Evolutionary conservation across 1,140 invertebrate species (phyloP).

Genomic region (Aphelenchoides besseyi): DNA sequence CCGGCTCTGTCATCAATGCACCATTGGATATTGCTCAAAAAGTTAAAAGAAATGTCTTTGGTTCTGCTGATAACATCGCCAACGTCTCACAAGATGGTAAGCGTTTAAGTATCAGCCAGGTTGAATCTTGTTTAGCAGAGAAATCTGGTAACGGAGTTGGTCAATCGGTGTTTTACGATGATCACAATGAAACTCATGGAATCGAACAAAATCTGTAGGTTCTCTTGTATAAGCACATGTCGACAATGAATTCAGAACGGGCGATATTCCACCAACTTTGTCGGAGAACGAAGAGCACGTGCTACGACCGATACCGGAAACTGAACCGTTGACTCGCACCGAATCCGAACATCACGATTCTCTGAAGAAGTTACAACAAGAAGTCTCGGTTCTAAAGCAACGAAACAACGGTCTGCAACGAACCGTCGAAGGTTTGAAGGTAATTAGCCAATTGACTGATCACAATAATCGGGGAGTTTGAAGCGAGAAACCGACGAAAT

Average conservation of each 20-base stretch:
- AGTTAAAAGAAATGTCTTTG: conserved; percentile 51
- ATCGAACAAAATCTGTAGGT: neutral
- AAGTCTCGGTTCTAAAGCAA: conserved; percentile 11
- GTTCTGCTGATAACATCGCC: conserved; percentile 51
- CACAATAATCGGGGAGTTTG: conserved; percentile 12
- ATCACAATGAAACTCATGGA: conserved; percentile 17
- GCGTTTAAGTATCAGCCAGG: neutral
- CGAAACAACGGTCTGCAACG: conserved; percentile 26
- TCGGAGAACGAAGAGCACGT: conserved; percentile 2
- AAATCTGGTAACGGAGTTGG: conserved; percentile 21
- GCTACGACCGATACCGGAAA: neutral
- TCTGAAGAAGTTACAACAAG: neutral
- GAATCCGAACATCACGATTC: neutral
- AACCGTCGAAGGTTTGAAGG: conserved; percentile 37
- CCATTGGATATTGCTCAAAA: conserved; percentile 45
- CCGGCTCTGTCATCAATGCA: conserved; percentile 49
- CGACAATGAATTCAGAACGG: neutral
- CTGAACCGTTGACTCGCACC: neutral
- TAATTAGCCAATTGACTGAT: neutral
- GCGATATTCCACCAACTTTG: neutral
- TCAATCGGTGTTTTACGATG: conserved; percentile 28
- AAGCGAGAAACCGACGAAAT: conserved; percentile 46
- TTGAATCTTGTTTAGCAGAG: neutral
- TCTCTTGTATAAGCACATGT: neutral
- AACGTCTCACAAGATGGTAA: conserved; percentile 2